A percentile compares a stretch with the other conserved stretches of the same genome.
Evolutionary conservation across 2,888 invertebrate species (phyloP).

Genomic region (Salpingus planirostris): DNA sequence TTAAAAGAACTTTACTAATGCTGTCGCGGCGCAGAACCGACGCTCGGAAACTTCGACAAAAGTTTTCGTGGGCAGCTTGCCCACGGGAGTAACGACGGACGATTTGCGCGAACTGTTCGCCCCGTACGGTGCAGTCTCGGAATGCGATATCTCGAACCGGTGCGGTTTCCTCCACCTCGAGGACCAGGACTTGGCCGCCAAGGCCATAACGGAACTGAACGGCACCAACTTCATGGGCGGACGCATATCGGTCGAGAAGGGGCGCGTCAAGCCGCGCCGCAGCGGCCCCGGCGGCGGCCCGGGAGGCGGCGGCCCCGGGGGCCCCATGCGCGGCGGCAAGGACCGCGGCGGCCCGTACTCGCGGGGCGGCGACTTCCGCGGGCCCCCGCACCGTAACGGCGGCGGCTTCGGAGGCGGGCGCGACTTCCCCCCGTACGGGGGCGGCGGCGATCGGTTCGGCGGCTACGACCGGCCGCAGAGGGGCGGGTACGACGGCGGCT

Average conservation of each 20-base stretch:
- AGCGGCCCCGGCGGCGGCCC: constrained; percentile 46
- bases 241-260: constrained; percentile 75
- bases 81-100: constrained; percentile 73
- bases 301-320: too few relatives aligned
- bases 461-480: constrained; percentile 18
- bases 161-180: constrained; percentile 93
- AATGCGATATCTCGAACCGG: constrained; percentile 90
- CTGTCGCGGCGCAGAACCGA: constrained; percentile 26
- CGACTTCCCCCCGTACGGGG: constrained; percentile 19
- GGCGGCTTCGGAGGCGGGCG: constrained; percentile 21
- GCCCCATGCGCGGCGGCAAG: constrained; percentile 47
- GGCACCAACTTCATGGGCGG: constrained; percentile 77
- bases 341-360: constrained; percentile 37
- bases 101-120: constrained; percentile 77
- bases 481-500: constrained; percentile 14
- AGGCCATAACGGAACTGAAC: constrained; percentile 72
- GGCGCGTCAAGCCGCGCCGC: constrained; percentile 64
- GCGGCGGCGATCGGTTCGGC: constrained; percentile 19
- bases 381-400: constrained; percentile 18
- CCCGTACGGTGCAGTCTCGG: constrained; percentile 79
- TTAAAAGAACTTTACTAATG: background rate
- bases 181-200: constrained; percentile 69
- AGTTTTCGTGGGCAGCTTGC: constrained; percentile 89
- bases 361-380: constrained; percentile 19
- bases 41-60: constrained; percentile 46